phyloP scores from a whole-genome alignment of 2,888 invertebrate species.

The Dyspetes luteomarginatus region DNA sequence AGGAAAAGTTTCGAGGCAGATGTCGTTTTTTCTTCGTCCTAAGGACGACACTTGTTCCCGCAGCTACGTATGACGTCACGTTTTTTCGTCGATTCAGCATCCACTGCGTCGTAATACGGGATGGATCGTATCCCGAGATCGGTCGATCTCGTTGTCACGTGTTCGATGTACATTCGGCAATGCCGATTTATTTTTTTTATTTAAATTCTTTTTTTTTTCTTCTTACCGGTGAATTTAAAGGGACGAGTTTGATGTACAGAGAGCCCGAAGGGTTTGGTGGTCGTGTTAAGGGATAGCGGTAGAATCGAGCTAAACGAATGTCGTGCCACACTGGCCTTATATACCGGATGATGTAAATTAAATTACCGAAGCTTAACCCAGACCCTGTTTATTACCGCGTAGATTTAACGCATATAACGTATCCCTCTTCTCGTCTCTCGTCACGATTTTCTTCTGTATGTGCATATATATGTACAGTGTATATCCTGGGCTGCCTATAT shows the following conservation, averaged over 20 bases:
- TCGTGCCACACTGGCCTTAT: slow-evolving; percentile 66
- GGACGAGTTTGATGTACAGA: neutral
- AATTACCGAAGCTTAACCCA: slow-evolving; percentile 76
- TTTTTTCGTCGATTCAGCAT: slow-evolving; percentile 2
- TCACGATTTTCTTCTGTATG: neutral
- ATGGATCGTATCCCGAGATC: slow-evolving; percentile 19
- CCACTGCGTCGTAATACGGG: slow-evolving; percentile 6
- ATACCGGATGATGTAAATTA: slow-evolving; percentile 76
- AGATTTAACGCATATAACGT: slow-evolving; percentile 36
- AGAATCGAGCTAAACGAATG: slow-evolving; percentile 60
- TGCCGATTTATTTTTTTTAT: slow-evolving; percentile 17
- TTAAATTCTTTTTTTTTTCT: neutral
- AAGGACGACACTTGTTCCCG: slow-evolving; percentile 27
- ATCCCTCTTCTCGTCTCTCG: neutral
- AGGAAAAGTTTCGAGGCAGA: neutral
- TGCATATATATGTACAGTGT: neutral
- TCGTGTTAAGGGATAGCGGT: slow-evolving; percentile 10
- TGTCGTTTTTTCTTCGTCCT: neutral
- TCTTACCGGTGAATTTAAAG: neutral
- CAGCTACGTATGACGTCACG: slow-evolving; percentile 5
- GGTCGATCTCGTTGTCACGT: slow-evolving; percentile 7
- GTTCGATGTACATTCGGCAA: slow-evolving; percentile 27
- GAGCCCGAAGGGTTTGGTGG: slow-evolving; percentile 17
- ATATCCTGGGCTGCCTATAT: slow-evolving; percentile 12
- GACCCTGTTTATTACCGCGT: slow-evolving; percentile 71